These are phyloP conservation scores for Lasiurus borealis DNA, from an alignment of 2,113 vertebrate species.

Conservation along the genomic window DNA sequence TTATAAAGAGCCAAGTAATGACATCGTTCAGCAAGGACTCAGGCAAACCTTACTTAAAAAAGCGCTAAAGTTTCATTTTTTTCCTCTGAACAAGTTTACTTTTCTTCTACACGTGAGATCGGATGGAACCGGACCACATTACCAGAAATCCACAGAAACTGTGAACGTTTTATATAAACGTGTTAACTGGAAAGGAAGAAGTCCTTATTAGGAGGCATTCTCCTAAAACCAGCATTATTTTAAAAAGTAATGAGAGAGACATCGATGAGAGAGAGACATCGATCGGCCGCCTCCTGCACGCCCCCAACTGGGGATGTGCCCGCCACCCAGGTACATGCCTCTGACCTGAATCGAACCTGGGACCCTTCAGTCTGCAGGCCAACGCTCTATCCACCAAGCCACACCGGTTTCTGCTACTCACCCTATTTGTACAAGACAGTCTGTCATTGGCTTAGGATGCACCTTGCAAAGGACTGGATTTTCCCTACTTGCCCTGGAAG, in stretches of 20 bases:
- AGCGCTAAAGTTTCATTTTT: neutral
- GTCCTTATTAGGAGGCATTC: too few relatives aligned
- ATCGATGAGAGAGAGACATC: too few relatives aligned
- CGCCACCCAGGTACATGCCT: too few relatives aligned
- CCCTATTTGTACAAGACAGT: neutral
- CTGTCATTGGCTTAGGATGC: neutral
- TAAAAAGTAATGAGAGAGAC: too few relatives aligned
- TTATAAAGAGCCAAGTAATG: neutral
- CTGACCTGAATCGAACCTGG: too few relatives aligned
- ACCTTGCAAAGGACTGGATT: neutral
- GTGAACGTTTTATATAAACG: neutral
- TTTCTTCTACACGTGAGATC: neutral
- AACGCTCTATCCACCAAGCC: too few relatives aligned
- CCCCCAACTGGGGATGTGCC: too few relatives aligned
- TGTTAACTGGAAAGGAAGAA: neutral
- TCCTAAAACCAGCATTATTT: too few relatives aligned
- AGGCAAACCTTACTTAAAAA: constrained; percentile 25
- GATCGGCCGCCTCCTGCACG: too few relatives aligned
- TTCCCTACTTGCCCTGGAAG: neutral
- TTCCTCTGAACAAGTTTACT: neutral
- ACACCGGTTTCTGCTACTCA: neutral
- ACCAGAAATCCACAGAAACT: neutral
- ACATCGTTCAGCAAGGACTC: neutral
- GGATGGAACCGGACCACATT: neutral
- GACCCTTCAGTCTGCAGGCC: too few relatives aligned